Evolutionary conservation across 2,113 vertebrate species (phyloP), one percentile per base, ranked within the genome.

Genomic region (Mola mola): DNA sequence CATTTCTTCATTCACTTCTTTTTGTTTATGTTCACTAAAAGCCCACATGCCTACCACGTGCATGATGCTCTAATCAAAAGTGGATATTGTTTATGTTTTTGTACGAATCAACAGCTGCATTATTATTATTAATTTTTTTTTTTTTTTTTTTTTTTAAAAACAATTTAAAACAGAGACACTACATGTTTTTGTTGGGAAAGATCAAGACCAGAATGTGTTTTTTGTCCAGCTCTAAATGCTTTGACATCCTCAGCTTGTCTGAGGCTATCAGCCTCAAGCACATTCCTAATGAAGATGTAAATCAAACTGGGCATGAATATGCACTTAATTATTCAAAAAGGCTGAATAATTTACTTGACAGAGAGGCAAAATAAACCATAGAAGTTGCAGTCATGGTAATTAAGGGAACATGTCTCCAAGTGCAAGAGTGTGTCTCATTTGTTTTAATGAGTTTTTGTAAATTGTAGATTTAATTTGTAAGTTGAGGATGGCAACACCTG

Each of bases 21-120:
- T 49, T 24, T 19, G 36, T 24, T 34, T 28, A 1, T 56, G 42
- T 52, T 67, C 48, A 57, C 58, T 42, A 53, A 55, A 77, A 80
- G 60, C 76, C 63, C 62, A 17, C 25, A 81, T 38, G 46, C 44
- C 13, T 26, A 13, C 11, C 41, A 36, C 37, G 65, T 59, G 59
- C 56, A 40, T 50, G 51, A 37, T 29, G 25, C 8, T 21, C n/a
- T n/a, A n/a, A n/a, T 36, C 33, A 20, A 6, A 34, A 15, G 1
- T 11, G 31, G 9, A 33, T 11, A 9, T 33, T 33, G 31, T 33
- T 11, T 12, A 33, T n/a, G n/a, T n/a, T n/a, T 33, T n/a, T 49
- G 20, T 7, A 20, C 24, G 34, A n/a, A n/a, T n/a, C n/a, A n/a
- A n/a, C 34, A 33, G 6, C 44, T 11, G 26, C 17, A 16, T 28